Evolutionary conservation across 2,113 vertebrate genomes (phyloP).

Genomic region (Chaetodon auriga): DNA sequence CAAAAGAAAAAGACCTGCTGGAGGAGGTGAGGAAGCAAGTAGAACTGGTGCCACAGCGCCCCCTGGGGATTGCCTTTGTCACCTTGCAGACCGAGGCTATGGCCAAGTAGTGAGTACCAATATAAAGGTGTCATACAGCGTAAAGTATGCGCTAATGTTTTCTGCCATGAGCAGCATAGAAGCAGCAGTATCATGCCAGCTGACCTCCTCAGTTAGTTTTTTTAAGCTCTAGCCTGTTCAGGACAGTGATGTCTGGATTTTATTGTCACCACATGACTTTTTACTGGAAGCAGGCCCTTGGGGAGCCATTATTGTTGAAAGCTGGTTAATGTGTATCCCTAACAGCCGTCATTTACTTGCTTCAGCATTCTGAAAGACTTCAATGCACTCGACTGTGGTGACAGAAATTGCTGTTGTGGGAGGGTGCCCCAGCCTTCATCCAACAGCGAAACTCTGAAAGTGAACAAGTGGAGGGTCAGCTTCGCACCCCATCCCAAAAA

Average conservation of each 20-base stretch:
- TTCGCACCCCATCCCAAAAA: conserved; percentile 92
- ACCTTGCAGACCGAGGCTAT: conserved; percentile 92
- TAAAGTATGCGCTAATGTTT: background rate
- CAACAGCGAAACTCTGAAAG: conserved; percentile 80
- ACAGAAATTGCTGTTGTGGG: conserved; percentile 79
- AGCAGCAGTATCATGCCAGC: background rate
- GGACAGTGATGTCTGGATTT: background rate
- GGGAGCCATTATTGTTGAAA: background rate
- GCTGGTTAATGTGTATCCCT: conserved; percentile 14
- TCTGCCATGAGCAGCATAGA: background rate
- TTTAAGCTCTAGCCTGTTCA: background rate
- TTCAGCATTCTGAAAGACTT: conserved; percentile 95
- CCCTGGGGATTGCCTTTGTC: conserved; percentile 94
- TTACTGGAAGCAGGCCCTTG: background rate
- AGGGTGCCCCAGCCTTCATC: conserved; percentile 88
- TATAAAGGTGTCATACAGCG: background rate
- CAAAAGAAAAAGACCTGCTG: conserved; percentile 81
- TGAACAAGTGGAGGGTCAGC: conserved; percentile 87
- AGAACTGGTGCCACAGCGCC: conserved; percentile 72
- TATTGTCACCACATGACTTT: conserved; percentile 1
- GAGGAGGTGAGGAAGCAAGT: conserved; percentile 83
- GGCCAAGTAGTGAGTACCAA: conserved; percentile 90
- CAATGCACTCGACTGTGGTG: conserved; percentile 90
- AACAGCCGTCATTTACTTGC: conserved; percentile 37
- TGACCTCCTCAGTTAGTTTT: background rate